Evolutionary conservation across 1,140 invertebrate genomes (phyloP), one percentile per base, ranked within the genome.

Genomic region (Pseudoatta argentina): DNA sequence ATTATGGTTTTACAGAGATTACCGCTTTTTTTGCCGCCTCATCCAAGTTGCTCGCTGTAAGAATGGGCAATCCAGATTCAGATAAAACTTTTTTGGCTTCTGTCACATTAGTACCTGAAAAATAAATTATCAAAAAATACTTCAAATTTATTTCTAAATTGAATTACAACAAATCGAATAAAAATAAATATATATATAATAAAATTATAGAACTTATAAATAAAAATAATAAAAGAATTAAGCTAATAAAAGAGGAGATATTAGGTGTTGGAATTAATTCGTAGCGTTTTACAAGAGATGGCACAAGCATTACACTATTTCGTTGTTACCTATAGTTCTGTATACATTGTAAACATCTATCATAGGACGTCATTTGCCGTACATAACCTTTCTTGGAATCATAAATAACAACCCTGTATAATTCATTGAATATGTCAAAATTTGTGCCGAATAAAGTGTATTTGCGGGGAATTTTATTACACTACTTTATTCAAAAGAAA

Each of bases 21-120:
- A 99, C 98, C 76, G 98, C 98, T 94, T 98, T 98, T 92, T 96
- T 96, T 0, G 99, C 99, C 55, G 99, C 99, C 94, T 99, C 98
- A 91, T 99, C 98, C 67, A 99, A 96, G 95, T 99, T 96, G 89
- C 96, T 96, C 6, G 98, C 97, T 64, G 98, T 97, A 67, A 97
- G 95, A 90, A 99, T 98, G 21, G 97, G 96, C 44, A 99, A 95
- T 34, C 97, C 97, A 77, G 98, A 99, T 64, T 98, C 96, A 81
- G 97, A 95, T 18, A 99, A 96, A 86, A 99, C 97, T 89, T 96
- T 96, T 81, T 96, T 96, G 1, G 97, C 97, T 93, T 96, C 95
- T 16, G 79, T 91, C 1, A 98, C 97, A 94, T 98, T 98, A 71
- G 97, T 98, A 88, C 97, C 96, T 96, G 90, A 75, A 94, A 86